Evolutionary conservation across 1,140 invertebrate species (phyloP), one percentile per base, ranked within the genome.

Genomic region (Diabrotica virgifera): DNA sequence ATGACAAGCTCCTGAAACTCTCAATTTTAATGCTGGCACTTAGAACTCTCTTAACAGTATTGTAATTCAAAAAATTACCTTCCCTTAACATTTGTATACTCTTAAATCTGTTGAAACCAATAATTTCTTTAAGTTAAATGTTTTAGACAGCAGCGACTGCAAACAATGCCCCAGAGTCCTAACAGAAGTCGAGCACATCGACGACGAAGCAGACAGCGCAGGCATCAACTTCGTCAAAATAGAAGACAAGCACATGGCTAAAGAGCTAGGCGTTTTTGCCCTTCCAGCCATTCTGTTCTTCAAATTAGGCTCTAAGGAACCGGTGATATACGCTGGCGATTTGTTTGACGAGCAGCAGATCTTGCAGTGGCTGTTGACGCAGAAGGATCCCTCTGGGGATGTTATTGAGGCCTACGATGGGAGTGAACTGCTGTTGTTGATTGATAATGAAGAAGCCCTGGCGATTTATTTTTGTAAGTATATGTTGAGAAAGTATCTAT

Each of bases 181-280:
- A 66, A 82, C 86, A 6, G 93, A 96, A 77, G 90, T 97, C 59
- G 94, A 97, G 76, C 92, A 95, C 74, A 96, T 97, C 67, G 94
- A 97, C 73, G 94, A 96, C 73, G 93, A 95, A 70, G 93, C 93
- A 0, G 94, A 95, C 77, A 85, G 87, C n/a, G 93, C 92, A 50
- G 94, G 93, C 50, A 96, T 96, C 59, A 93, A 96, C 74, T 96
- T 96, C 73, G 92, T 97, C 0, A 95, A 95, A 79, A 90, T 96
- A 68, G 91, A 95, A 68, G 94, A 96, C 73, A 90, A 90, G 70
- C 84, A 89, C 62, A 84, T 96, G 80, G 89, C 94, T 3, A 94
- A 94, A 77, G 88, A 94, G 65, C 90, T 87, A 69, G 93, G 93
- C 13, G 92, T 95, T 0, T 95, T 93, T 70, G 92, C 93, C 2